Conservation (phyloP, 2,888 invertebrate genomes). For the Cephus spinipes region DNA sequence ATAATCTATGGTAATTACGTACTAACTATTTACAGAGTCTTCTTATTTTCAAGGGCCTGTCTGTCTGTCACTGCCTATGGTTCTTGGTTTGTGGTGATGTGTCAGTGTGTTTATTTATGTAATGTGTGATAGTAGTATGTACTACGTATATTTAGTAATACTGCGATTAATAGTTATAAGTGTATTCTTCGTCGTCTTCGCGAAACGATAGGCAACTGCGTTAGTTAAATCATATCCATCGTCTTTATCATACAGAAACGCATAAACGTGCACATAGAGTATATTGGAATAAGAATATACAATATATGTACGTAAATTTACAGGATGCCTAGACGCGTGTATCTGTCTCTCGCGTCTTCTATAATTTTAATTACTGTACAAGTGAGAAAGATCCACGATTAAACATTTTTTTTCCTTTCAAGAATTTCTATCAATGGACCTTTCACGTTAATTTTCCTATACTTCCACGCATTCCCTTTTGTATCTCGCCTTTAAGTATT, state of each 20-base stretch:
- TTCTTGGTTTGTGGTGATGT: slow-evolving; percentile 16
- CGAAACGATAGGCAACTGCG: slow-evolving; percentile 42
- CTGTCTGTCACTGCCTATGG: slow-evolving; percentile 14
- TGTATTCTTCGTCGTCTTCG: slow-evolving; percentile 40
- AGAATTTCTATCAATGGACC: neutral
- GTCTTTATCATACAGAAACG: neutral
- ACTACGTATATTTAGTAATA: slow-evolving; percentile 64
- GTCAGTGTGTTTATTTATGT: slow-evolving; percentile 28
- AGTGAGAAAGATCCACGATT: neutral
- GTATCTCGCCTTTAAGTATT: slow-evolving; percentile 19
- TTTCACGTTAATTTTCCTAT: neutral
- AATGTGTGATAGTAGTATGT: slow-evolving; percentile 30
- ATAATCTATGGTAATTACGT: slow-evolving; percentile 51
- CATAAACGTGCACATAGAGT: neutral
- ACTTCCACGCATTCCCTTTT: slow-evolving; percentile 7
- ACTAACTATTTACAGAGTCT: slow-evolving; percentile 63
- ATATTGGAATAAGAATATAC: neutral
- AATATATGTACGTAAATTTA: neutral
- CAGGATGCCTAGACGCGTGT: neutral
- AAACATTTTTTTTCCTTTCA: neutral
- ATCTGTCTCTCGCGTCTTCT: neutral
- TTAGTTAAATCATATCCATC: neutral
- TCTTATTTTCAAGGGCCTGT: slow-evolving; percentile 33
- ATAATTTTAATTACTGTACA: neutral
- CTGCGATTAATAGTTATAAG: slow-evolving; percentile 62